Base-by-base conservation (phyloP, 1,140 invertebrate genomes). In the Drosophila parabipectinata region DNA sequence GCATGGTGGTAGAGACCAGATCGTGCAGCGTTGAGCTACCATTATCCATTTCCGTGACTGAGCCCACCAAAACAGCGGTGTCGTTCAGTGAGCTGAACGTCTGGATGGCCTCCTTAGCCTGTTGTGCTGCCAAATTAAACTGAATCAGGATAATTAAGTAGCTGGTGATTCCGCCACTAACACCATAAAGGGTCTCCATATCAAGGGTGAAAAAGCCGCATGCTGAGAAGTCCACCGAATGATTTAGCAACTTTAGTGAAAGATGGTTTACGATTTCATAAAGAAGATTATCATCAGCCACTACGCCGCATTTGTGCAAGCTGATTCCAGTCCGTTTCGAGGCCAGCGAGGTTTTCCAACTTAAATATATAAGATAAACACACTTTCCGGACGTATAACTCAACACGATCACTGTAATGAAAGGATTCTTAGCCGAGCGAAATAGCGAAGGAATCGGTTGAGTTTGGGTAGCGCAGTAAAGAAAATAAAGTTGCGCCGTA, bases 211-310 rank as follows among this genome's bases (percentile, higher is more conserved):
- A 92, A 52, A 92, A 92, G 5, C 91, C 91, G 39, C 91, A 92
- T 26, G 91, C 91, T 0, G 90, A 90, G 58, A 92, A 92, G 59
- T 92, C 89, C 15, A 92, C 81, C 10, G 89, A 79, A 61, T 92
- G 91, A 69, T 92, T 92, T 0, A 92, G 75, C 39, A 92, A 51
- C 50, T 92, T 92, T 26, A 92, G 64, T 6, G 91, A 92, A 32
- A 92, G 63, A 45, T 92, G 91, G 72, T 92, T 92, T 9, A 92
- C 91, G 30, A 91, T 84, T 74, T 92, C 90, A 47, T 92, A 92
- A 0, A 91, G 77, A 21, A 88, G 55, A 79, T 92, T 91, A 54
- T 92, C 81, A 72, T 92, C 91, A 4, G 82, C 89, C 9, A 82
- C 87, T 4, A 92, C 90, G 0, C 89, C 89, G 34, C 90, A 90